Conservation (phyloP, 2,113 vertebrate genomes). For the Apodemus sylvaticus region DNA sequence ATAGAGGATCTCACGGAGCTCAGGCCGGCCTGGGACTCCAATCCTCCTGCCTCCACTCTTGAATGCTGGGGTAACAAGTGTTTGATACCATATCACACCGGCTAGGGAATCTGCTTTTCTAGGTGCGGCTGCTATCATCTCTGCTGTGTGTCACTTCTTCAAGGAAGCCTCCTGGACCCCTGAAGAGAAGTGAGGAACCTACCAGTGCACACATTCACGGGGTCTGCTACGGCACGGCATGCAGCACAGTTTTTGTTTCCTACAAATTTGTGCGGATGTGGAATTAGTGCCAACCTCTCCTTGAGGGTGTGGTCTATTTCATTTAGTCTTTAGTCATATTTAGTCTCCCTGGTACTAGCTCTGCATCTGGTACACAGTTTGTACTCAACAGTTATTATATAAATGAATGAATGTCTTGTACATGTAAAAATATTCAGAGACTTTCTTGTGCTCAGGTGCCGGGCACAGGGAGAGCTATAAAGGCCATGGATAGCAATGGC, state of each 20-base stretch:
- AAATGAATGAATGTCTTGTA: background rate
- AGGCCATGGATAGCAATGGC: accelerated
- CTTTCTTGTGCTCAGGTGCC: background rate
- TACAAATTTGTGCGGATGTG: background rate
- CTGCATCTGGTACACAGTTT: background rate
- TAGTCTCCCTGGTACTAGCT: background rate
- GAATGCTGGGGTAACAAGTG: background rate
- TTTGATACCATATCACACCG: background rate
- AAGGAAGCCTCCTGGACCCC: background rate
- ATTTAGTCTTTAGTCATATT: background rate
- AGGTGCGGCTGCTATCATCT: background rate
- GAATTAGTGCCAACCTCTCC: background rate
- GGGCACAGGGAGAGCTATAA: background rate
- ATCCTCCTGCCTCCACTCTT: background rate
- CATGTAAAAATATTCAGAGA: background rate
- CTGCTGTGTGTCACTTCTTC: background rate
- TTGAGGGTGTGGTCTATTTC: background rate
- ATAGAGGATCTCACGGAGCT: background rate
- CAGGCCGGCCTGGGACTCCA: background rate
- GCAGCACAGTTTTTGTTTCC: background rate
- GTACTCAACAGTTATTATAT: background rate
- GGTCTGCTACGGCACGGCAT: background rate
- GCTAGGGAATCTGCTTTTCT: background rate
- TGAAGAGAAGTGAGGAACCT: background rate
- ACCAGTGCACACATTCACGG: accelerated